Conservation (phyloP, 2,888 invertebrate genomes). For the Ophion costatus region DNA sequence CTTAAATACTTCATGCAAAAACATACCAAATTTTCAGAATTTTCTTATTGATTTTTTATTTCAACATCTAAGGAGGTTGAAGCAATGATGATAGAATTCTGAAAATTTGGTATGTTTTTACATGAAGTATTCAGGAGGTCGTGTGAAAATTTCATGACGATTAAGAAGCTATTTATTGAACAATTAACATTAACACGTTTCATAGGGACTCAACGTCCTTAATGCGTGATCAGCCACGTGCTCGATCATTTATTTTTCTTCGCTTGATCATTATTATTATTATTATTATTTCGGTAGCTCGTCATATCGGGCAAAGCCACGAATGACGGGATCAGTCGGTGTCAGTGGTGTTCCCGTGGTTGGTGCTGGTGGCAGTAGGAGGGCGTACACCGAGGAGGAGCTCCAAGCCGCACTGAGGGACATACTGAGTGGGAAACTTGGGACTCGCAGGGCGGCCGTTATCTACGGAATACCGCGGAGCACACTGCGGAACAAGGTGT, state of each 20-base stretch:
- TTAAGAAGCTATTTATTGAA: too few relatives aligned
- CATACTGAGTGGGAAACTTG: conserved; percentile 96
- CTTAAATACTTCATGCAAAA: too few relatives aligned
- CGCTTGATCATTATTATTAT: neutral
- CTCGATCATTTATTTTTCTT: neutral
- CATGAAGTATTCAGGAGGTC: too few relatives aligned
- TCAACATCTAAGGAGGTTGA: too few relatives aligned
- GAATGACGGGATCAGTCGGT: conserved; percentile 88
- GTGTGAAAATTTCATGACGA: too few relatives aligned
- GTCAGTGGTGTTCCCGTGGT: conserved; percentile 93
- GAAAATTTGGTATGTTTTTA: too few relatives aligned
- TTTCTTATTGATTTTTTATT: too few relatives aligned
- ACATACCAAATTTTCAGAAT: too few relatives aligned
- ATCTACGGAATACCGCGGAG: conserved; percentile 98
- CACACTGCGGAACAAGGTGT: conserved; percentile 97
- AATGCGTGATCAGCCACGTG: neutral
- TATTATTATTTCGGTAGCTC: conserved; percentile 76
- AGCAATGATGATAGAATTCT: too few relatives aligned
- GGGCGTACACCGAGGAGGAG: conserved; percentile 98
- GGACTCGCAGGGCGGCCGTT: conserved; percentile 96
- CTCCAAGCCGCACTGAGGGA: conserved; percentile 96
- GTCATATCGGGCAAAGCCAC: conserved; percentile 88
- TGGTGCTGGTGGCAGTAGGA: conserved; percentile 87
- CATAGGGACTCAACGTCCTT: too few relatives aligned
- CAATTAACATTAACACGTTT: too few relatives aligned